These are phyloP conservation scores for Brassicogethes aeneus DNA, from an alignment of 2,888 invertebrate species.

Conservation along the genomic window DNA sequence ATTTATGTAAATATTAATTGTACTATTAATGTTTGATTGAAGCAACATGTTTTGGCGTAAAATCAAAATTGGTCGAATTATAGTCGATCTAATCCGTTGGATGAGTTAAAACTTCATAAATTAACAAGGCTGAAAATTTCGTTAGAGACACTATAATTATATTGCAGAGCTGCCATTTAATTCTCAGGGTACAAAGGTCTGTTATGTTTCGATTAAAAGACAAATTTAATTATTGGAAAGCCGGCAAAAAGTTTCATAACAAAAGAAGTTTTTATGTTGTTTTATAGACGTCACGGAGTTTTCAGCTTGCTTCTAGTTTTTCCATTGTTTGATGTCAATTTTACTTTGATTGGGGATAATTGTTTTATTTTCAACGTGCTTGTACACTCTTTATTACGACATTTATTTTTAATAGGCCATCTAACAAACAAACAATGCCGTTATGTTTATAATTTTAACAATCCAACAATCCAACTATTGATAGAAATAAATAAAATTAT, in stretches of 20 bases:
- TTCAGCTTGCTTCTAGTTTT: constrained; percentile 3
- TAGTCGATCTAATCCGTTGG: background rate
- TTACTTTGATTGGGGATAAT: constrained; percentile 12
- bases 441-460: too few species aligned
- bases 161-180: background rate
- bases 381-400: background rate
- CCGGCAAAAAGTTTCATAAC: constrained; percentile 7
- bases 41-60: too few species aligned
- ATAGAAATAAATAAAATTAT: too few species aligned
- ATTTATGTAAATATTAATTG: too few species aligned
- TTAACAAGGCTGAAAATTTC: background rate
- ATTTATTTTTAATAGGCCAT: too few species aligned
- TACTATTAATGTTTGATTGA: too few species aligned
- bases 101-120: background rate
- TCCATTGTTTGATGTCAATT: constrained; percentile 10
- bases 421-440: too few species aligned
- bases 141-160: background rate
- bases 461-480: too few species aligned
- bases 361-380: constrained; percentile 7
- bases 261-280: constrained; percentile 8
- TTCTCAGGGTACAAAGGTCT: background rate
- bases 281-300: constrained; percentile 8
- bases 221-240: constrained; percentile 12
- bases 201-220: constrained; percentile 6
- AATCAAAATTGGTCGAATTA: background rate